These are phyloP conservation scores for Hymenochirus boettgeri DNA, from an alignment of 2,113 vertebrate genomes.

Conservation along the genomic window DNA sequence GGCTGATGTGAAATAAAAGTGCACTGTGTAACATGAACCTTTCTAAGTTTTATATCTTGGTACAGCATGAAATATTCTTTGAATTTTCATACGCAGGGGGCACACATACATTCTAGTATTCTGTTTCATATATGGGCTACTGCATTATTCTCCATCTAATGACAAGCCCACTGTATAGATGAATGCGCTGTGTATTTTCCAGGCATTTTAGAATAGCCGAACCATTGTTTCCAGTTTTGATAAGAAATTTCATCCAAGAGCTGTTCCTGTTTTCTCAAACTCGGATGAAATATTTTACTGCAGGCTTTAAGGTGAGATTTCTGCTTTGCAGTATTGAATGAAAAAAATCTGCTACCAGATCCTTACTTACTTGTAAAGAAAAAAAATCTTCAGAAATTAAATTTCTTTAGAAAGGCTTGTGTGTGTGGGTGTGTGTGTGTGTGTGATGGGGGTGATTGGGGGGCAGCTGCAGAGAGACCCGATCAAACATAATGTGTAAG, in stretches of 20 bases:
- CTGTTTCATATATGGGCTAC: too few relatives aligned
- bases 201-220: background rate
- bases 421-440: too few relatives aligned
- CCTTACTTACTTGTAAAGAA: constrained; percentile 7
- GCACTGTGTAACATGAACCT: too few relatives aligned
- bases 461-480: constrained; percentile 31
- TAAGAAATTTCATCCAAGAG: background rate
- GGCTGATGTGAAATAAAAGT: too few relatives aligned
- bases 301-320: background rate
- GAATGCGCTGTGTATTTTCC: background rate
- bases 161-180: background rate
- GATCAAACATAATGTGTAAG: constrained; percentile 38
- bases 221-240: background rate
- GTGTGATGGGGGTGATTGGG: background rate
- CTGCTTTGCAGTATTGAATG: background rate
- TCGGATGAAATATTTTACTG: background rate
- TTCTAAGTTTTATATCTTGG: too few relatives aligned
- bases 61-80: too few relatives aligned
- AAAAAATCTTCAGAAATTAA: constrained; percentile 1
- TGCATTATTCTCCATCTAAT: background rate
- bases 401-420: constrained; percentile 16
- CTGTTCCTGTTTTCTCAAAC: background rate
- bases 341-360: constrained; percentile 12
- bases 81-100: too few relatives aligned
- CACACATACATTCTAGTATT: too few relatives aligned